Evolutionary conservation across 2,797 vertebrate species (phyloP).

Genomic region (Xenops minutus): DNA sequence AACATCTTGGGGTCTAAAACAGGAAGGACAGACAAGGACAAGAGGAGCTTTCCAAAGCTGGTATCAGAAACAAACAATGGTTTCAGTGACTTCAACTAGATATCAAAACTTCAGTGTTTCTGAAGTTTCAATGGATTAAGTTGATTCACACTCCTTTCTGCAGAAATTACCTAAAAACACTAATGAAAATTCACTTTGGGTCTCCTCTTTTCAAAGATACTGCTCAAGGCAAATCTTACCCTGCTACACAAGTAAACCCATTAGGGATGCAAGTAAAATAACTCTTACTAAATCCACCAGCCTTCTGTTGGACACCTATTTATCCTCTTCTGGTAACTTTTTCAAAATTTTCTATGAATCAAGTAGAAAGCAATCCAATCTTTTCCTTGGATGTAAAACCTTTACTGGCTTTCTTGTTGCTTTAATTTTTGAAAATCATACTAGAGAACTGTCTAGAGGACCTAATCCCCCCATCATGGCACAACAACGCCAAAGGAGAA

Average conservation of each 20-base stretch:
- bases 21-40: background rate
- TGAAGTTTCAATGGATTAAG: background rate
- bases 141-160: background rate
- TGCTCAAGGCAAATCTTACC: background rate
- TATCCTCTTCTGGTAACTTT: background rate
- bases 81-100: background rate
- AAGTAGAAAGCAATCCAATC: background rate
- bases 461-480: background rate
- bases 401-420: background rate
- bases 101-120: background rate
- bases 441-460: background rate
- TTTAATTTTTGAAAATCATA: background rate
- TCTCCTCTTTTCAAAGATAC: background rate
- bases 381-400: background rate
- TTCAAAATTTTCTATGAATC: background rate
- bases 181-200: background rate
- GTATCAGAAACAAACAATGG: background rate
- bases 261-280: background rate
- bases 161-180: background rate
- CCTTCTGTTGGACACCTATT: background rate
- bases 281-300: background rate
- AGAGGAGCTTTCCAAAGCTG: background rate
- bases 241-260: background rate
- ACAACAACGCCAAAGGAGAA: background rate
- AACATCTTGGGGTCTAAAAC: background rate